These are phyloP conservation scores for Galago senegalensis DNA, from an alignment of 2,797 vertebrate species.

Conservation along the genomic window DNA sequence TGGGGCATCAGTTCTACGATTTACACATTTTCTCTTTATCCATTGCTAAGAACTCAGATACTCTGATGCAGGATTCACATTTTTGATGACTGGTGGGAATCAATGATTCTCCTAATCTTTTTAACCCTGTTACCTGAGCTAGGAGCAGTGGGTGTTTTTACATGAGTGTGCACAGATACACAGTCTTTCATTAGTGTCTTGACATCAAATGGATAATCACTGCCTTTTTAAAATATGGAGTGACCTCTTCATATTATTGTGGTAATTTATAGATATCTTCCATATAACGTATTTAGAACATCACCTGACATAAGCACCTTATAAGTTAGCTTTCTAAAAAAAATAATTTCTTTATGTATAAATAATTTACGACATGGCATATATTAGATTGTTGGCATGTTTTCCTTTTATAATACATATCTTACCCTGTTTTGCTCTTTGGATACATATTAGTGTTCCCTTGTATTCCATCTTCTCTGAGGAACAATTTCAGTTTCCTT, in stretches of 20 bases:
- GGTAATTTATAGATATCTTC: not conserved
- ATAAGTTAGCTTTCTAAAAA: not conserved
- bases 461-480: not conserved
- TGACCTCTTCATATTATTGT: not conserved
- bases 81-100: not conserved
- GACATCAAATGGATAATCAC: not conserved
- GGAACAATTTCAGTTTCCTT: slow-evolving; percentile 1
- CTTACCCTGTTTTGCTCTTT: not conserved
- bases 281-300: not conserved
- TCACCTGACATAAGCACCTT: not conserved
- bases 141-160: not conserved
- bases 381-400: not conserved
- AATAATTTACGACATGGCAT: not conserved
- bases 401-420: not conserved
- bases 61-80: not conserved
- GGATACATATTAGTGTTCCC: not conserved
- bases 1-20: not conserved
- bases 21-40: not conserved
- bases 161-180: not conserved
- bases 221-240: not conserved
- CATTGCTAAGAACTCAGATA: not conserved
- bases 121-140: not conserved
- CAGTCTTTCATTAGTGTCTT: not conserved
- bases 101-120: not conserved
- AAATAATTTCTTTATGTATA: not conserved